A percentile compares a stretch with the other conserved stretches of the same genome.
Conservation (phyloP, 2,888 invertebrate genomes). For the Coremacera marginata region DNA sequence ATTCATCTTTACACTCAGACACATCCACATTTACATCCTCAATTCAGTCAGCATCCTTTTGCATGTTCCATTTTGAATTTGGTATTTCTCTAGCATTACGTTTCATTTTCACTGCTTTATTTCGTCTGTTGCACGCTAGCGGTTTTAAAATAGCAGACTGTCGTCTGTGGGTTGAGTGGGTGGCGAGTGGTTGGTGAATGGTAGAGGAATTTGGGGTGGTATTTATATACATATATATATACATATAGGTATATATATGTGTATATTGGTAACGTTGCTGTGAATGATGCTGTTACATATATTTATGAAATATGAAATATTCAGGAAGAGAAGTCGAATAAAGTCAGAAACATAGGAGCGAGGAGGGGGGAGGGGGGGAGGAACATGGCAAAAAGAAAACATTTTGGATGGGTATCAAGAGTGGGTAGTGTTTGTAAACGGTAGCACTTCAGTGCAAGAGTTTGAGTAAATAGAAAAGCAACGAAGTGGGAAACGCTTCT, state of each 20-base stretch:
- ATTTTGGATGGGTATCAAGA: conserved; percentile 15
- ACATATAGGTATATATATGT: not conserved
- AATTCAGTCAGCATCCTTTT: not conserved
- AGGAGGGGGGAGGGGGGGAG: too few relatives aligned
- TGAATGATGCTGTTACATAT: not conserved
- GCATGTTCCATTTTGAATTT: not conserved
- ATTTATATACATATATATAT: not conserved
- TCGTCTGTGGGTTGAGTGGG: not conserved
- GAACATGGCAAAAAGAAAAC: not conserved
- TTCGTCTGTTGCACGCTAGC: conserved; percentile 28
- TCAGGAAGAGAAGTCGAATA: conserved; percentile 20
- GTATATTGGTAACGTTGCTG: not conserved
- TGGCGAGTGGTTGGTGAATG: not conserved
- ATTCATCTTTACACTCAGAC: not conserved
- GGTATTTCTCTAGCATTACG: not conserved
- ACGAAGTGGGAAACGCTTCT: not conserved
- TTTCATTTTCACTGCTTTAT: not conserved
- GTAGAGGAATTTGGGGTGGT: too few relatives aligned
- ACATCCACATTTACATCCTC: not conserved
- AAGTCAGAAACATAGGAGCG: not conserved
- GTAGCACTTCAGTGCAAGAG: conserved; percentile 9
- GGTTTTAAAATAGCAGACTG: not conserved
- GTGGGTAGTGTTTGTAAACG: conserved; percentile 1
- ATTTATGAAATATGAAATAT: conserved; percentile 15
- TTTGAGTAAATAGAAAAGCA: not conserved